These are phyloP conservation scores for Drosophila repletoides DNA, from an alignment of 1,140 invertebrate species.

Conservation along the genomic window DNA sequence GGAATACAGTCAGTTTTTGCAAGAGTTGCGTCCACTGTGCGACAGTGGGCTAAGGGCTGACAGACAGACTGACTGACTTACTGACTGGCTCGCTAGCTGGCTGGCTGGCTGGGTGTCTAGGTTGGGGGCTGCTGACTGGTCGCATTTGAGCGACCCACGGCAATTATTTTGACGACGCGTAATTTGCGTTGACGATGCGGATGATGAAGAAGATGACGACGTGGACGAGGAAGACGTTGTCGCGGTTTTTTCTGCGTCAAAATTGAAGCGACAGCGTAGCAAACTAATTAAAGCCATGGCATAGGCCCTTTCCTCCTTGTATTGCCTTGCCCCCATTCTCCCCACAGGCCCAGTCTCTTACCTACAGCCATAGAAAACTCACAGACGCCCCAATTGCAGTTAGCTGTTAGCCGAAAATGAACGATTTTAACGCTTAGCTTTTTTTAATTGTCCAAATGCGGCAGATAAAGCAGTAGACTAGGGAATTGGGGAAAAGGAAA, in stretches of 20 bases:
- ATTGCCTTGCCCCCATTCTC: neutral
- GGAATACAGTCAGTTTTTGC: neutral
- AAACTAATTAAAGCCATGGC: conserved; percentile 72
- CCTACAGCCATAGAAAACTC: neutral
- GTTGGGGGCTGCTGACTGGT: conserved; percentile 3
- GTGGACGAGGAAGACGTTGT: conserved; percentile 21
- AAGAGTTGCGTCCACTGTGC: conserved; percentile 37
- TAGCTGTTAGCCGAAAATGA: conserved; percentile 59
- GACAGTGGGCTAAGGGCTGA: conserved; percentile 13
- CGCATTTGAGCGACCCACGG: conserved; percentile 66
- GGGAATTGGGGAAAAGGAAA: neutral
- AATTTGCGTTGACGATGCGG: conserved; percentile 72
- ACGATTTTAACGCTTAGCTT: conserved; percentile 78
- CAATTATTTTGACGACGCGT: conserved; percentile 79
- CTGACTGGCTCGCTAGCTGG: no score
- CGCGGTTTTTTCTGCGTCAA: conserved; percentile 49
- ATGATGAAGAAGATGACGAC: conserved; percentile 57
- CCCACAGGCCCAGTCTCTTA: neutral
- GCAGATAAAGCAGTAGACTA: neutral
- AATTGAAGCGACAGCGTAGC: conserved; percentile 71
- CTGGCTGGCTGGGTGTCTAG: neutral
- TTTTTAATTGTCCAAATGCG: conserved; percentile 67
- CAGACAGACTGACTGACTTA: neutral
- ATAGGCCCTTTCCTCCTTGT: neutral
- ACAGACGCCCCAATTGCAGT: conserved; percentile 43